These are phyloP conservation scores for Campaea margaritaria DNA, from an alignment of 2,888 invertebrate genomes.

Conservation along the genomic window DNA sequence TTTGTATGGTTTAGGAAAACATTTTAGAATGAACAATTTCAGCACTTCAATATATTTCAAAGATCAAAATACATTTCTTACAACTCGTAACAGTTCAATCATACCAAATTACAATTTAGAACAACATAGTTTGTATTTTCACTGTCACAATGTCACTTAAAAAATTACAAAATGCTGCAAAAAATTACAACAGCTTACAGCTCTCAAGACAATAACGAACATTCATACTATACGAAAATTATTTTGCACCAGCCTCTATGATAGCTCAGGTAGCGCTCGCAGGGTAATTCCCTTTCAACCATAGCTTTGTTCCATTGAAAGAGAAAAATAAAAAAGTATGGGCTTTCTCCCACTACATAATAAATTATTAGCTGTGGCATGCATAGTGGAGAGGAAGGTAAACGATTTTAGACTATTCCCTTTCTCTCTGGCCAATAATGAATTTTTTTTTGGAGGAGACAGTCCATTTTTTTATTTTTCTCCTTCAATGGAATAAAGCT, in stretches of 20 bases:
- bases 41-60: constrained; percentile 79
- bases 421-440: no score
- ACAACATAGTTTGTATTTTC: constrained; percentile 59
- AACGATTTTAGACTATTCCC: no score
- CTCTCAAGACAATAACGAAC: constrained; percentile 47
- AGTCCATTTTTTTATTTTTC: no score
- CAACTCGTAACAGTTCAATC: constrained; percentile 81
- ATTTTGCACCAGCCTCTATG: constrained; percentile 55
- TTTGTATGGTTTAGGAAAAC: neutral
- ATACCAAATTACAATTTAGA: constrained; percentile 78
- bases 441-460: no score
- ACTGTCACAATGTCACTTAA: constrained; percentile 65
- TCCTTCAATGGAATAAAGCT: no score
- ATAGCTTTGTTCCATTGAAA: no score
- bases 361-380: no score
- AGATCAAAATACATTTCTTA: constrained; percentile 84
- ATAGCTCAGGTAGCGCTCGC: constrained; percentile 9
- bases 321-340: no score
- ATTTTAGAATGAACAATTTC: constrained; percentile 10
- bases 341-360: no score
- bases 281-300: no score
- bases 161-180: constrained; percentile 75
- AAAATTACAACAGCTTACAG: constrained; percentile 72
- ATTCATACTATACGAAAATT: constrained; percentile 55
- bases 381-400: no score